These are phyloP conservation scores for Octopus sinensis DNA, from an alignment of 1,140 invertebrate species.

Conservation along the genomic window DNA sequence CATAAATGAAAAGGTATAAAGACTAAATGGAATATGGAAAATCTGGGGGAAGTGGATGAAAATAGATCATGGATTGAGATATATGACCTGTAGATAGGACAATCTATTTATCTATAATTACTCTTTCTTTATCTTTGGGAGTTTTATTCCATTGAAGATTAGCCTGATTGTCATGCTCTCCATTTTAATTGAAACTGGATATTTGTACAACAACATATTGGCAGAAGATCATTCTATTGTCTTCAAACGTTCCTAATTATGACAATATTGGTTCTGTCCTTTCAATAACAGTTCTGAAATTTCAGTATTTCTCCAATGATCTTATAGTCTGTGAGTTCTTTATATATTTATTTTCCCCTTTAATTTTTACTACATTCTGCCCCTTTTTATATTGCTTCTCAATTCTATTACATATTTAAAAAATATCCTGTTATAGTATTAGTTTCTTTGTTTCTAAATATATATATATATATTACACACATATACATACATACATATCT, in stretches of 20 bases:
- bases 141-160: not conserved
- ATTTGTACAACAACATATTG: not conserved
- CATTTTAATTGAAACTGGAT: constrained; percentile 2
- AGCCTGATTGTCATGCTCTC: not conserved
- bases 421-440: no score
- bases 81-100: not conserved
- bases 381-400: no score
- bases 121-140: not conserved
- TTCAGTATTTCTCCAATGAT: no score
- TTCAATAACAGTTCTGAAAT: no score
- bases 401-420: no score
- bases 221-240: not conserved
- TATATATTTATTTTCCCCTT: no score
- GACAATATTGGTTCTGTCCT: not conserved
- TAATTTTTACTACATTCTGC: no score
- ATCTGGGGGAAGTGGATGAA: not conserved
- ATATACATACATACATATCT: no score
- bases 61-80: not conserved
- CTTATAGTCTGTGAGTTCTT: no score
- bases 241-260: constrained; percentile 7
- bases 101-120: constrained; percentile 8
- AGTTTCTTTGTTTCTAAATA: no score
- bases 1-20: not conserved
- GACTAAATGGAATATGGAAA: not conserved
- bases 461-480: no score